Percentiles rank a stretch among this genome's conserved stretches.
Evolutionary conservation across 2,113 vertebrate species (phyloP).

Genomic region (Amia ocellicauda): DNA sequence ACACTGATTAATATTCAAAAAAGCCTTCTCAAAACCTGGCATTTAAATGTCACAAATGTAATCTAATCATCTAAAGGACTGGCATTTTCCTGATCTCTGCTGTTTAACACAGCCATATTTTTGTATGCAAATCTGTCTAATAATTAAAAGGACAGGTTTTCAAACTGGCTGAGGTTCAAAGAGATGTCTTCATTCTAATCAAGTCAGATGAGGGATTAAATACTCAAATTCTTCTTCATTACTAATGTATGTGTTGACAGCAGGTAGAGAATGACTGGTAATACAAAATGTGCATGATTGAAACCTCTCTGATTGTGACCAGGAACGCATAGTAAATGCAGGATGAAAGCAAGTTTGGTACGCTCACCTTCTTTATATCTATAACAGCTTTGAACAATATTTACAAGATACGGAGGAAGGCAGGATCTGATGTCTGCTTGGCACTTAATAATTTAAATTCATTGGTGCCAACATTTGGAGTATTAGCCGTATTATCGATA

Average conservation of each 20-base stretch:
- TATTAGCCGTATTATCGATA: too few species aligned
- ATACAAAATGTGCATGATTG: not conserved
- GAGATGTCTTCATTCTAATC: conserved; percentile 27
- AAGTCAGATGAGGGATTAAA: conserved; percentile 26
- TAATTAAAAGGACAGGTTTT: conserved; percentile 26
- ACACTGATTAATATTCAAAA: conserved; percentile 29
- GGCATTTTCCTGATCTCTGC: conserved; percentile 28
- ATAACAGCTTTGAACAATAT: not conserved
- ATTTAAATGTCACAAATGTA: conserved; percentile 44
- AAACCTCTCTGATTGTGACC: not conserved
- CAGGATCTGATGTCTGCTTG: not conserved
- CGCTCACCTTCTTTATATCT: not conserved
- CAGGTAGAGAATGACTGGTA: not conserved
- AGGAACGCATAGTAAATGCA: not conserved
- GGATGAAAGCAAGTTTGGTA: too few species aligned
- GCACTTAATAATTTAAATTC: conserved; percentile 23
- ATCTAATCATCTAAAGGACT: conserved; percentile 32
- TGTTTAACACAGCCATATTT: conserved; percentile 25
- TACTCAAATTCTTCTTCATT: conserved; percentile 10
- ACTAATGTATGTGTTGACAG: conserved; percentile 17
- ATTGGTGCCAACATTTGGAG: not conserved
- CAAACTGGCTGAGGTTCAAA: conserved; percentile 19
- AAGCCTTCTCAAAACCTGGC: conserved; percentile 30
- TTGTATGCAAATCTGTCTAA: conserved; percentile 25
- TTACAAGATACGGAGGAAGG: conserved; percentile 1